Percentiles rank a stretch among this genome's conserved stretches.
phyloP scores from a whole-genome alignment of 2,113 vertebrate species.

The Mystacornis crossleyi region DNA sequence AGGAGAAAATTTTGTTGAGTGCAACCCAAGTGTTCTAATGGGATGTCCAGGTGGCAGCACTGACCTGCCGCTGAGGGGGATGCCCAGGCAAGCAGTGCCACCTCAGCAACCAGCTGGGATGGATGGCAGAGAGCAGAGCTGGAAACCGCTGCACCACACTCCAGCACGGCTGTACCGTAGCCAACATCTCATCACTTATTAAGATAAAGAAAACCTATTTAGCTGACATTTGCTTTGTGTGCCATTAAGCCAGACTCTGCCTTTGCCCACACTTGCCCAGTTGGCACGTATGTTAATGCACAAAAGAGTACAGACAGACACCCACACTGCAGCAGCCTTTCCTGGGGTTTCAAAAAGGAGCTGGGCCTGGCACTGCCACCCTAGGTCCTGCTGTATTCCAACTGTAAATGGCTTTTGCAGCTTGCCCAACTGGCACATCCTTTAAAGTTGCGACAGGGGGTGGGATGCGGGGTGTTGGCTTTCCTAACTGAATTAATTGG shows the following conservation, averaged over 20 bases:
- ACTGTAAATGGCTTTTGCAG: not conserved
- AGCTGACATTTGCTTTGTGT: slow-evolving; percentile 26
- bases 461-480: not conserved
- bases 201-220: slow-evolving; percentile 40
- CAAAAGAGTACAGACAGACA: not conserved
- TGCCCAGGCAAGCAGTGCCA: not conserved
- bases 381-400: not conserved
- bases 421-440: not conserved
- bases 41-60: not conserved
- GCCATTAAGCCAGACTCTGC: not conserved
- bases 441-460: not conserved
- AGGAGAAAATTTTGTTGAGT: not conserved
- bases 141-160: not conserved
- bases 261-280: not conserved
- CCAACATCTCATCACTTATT: not conserved
- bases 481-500: not conserved
- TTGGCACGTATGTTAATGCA: not conserved
- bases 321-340: not conserved
- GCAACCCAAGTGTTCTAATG: accelerated
- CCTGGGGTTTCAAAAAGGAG: not conserved
- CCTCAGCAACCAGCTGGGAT: accelerated
- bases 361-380: not conserved
- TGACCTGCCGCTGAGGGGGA: not conserved
- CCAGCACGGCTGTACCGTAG: accelerated
- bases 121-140: not conserved